Evolutionary conservation across 2,113 vertebrate species (phyloP), one percentile per base, ranked within the genome.

Genomic region (Dromas ardeola): DNA sequence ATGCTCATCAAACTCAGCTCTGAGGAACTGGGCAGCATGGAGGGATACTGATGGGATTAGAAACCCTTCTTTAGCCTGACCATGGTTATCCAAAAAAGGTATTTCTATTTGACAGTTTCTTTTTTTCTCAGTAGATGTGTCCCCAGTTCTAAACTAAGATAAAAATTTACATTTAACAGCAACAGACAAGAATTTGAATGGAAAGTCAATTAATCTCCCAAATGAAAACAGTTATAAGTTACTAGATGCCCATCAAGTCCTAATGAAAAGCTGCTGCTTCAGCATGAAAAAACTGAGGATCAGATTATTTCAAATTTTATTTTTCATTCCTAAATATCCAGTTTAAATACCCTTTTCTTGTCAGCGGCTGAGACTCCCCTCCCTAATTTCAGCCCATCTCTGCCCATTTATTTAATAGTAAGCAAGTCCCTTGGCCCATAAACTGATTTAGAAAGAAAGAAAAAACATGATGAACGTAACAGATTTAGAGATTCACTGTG

Each of bases 381-480:
- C 36, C 45, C 30, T 10, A 2, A 5, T 12, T 66, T 63, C 66
- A 77, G 49, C 36, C 12, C 27, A 4, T 14, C 45, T 38, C 63
- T 78, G 72, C 20, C 66, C 55, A 5, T 13, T 34, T 15, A 6
- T 29, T 32, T 45, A 62, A 9, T 0, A 40, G 34, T 2, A 22
- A 77, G 52, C 1, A 6, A 0, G 23, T 34, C 7, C 36, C 49
- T 27, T 1, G 4, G 18, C 62, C 34, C 27, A 49, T 4, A 27
- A n/a, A 6, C 8, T 14, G 38, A 2, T 34, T 14, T 5, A 13
- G 71, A 45, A 34, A 26, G 85, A 3, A 59, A 67, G 15, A 15
- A 84, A 29, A 42, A 12, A 5, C 0, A 2, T 1, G 29, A 13
- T 30, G n/a, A 62, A 43, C 1, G 9, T 5, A 1, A 7, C 5